phyloP scores from a whole-genome alignment of 2,797 vertebrate species.

The Eulemur coronatus region DNA sequence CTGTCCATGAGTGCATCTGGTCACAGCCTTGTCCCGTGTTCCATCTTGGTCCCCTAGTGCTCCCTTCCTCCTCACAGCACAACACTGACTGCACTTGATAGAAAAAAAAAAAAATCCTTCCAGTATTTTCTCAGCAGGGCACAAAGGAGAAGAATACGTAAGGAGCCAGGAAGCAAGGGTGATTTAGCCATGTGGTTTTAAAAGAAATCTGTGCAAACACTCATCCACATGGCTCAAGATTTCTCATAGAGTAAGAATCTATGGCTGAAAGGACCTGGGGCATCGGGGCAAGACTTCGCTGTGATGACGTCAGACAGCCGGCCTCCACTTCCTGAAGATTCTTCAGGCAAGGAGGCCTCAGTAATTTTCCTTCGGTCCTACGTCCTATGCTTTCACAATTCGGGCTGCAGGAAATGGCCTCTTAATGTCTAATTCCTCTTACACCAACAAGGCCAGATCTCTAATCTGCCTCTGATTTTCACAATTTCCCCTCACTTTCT shows the following conservation, averaged over 20 bases:
- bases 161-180: neutral
- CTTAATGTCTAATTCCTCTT: neutral
- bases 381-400: neutral
- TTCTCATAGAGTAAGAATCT: neutral
- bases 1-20: conserved; percentile 38
- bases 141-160: neutral
- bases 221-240: neutral
- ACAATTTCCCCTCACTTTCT: neutral
- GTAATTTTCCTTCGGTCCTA: conserved; percentile 45
- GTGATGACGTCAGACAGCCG: neutral
- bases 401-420: conserved; percentile 32
- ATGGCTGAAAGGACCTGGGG: neutral
- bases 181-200: neutral
- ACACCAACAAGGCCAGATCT: neutral
- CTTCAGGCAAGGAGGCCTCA: neutral
- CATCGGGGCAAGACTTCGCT: neutral
- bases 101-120: neutral
- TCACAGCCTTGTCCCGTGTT: too few relatives aligned
- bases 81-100: neutral
- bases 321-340: neutral
- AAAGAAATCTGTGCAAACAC: neutral
- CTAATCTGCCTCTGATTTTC: neutral
- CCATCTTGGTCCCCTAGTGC: neutral
- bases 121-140: neutral
- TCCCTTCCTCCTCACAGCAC: neutral